phyloP scores from a whole-genome alignment of 2,113 vertebrate species.

The Leucopternis melanops region DNA sequence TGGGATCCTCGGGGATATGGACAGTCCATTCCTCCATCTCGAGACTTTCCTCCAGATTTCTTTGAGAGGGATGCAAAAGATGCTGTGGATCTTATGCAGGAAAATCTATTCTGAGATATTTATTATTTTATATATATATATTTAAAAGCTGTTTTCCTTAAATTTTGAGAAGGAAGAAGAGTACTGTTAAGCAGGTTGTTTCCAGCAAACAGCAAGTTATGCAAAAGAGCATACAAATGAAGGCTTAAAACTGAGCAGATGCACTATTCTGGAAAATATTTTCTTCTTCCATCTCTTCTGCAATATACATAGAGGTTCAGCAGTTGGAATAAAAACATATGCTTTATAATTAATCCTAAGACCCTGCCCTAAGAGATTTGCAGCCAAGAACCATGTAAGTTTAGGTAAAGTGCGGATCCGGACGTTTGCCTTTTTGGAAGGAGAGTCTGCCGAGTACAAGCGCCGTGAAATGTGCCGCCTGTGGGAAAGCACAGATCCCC shows the following conservation, averaged over 20 bases:
- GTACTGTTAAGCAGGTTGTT: not conserved
- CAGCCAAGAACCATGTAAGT: not conserved
- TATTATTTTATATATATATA: not conserved
- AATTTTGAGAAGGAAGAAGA: not conserved
- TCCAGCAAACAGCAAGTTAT: not conserved
- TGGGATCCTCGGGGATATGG: conserved; percentile 92
- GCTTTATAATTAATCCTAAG: not conserved
- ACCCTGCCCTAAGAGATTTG: not conserved
- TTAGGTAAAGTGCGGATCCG: not conserved
- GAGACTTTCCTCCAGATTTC: conserved; percentile 87
- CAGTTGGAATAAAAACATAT: not conserved
- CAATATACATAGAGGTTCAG: not conserved
- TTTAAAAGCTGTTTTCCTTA: not conserved
- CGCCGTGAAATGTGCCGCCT: too few relatives aligned
- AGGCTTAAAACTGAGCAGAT: not conserved
- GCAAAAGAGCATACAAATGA: not conserved
- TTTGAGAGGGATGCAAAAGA: conserved; percentile 90
- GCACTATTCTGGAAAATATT: not conserved
- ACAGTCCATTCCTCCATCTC: conserved; percentile 81
- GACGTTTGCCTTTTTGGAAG: too few relatives aligned
- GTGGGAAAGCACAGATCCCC: too few relatives aligned
- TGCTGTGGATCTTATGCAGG: conserved; percentile 89
- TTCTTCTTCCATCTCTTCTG: not conserved
- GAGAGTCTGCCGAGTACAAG: too few relatives aligned
- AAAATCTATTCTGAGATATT: conserved; percentile 6